Conservation (phyloP, 2,888 invertebrate genomes). For the Hyppa rectilinea region DNA sequence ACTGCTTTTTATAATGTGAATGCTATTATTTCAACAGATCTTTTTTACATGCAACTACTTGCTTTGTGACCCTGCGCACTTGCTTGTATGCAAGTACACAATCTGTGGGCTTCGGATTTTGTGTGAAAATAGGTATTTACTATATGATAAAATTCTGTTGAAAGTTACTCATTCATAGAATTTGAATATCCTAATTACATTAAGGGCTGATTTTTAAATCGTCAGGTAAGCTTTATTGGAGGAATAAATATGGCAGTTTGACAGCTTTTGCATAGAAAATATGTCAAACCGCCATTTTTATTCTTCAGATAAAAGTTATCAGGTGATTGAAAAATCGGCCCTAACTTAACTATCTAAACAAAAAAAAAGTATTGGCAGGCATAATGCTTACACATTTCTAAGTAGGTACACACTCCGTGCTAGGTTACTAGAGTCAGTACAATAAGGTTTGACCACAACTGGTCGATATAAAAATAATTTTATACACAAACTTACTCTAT, state of each 20-base stretch:
- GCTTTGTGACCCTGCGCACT: background rate
- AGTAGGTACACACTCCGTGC: slow-evolving; percentile 61
- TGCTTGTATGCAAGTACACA: background rate
- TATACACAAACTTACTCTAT: slow-evolving; percentile 53
- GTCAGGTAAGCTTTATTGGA: no score
- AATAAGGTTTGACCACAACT: slow-evolving; percentile 15
- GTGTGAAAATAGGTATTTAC: background rate
- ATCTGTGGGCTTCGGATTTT: background rate
- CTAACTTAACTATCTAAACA: slow-evolving; percentile 8
- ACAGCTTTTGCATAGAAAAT: no score
- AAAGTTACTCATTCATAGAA: background rate
- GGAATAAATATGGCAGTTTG: no score
- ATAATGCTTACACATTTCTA: slow-evolving; percentile 43
- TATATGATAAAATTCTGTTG: background rate
- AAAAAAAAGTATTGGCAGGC: slow-evolving; percentile 32
- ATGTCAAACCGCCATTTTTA: no score
- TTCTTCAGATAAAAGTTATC: no score
- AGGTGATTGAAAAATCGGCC: no score
- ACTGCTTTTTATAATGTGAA: background rate
- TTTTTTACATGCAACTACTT: background rate
- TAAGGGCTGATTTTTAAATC: no score
- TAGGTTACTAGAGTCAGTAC: slow-evolving; percentile 51
- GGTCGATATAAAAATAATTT: slow-evolving; percentile 64
- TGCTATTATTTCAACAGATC: slow-evolving; percentile 21
- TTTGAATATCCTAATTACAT: slow-evolving; percentile 26